Base-by-base conservation (phyloP, 2,113 vertebrate genomes). In the Monarcha castaneiventris region DNA sequence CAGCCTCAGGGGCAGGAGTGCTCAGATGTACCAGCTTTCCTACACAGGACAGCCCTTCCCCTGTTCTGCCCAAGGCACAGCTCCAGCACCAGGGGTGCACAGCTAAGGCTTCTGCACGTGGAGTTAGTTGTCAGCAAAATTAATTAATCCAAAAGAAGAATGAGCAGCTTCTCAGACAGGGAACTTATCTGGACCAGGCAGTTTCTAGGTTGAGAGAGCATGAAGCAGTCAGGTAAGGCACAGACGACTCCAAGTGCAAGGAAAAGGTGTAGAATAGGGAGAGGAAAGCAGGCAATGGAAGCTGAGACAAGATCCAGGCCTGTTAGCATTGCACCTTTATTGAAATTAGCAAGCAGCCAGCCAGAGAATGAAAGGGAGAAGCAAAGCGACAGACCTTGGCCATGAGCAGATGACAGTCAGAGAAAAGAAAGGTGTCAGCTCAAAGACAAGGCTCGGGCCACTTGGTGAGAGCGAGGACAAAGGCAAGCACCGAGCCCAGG, bases 391-490 rank as follows among this genome's bases (percentile, higher is more conserved):
- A 0, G 33, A 46, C 41, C 52, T 76, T 30, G 54, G 78, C 51
- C 4, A 2, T 1, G 2, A 85, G 49, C 22, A 0, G 3, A 23
- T 35, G n/a, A 67, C 11, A 46, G 63, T 46, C 7, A 27, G 37
- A 69, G 56, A 51, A 51, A 63, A 84, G n/a, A 68, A 91, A 86
- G 54, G 35, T 6, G 10, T 44, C 46, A 35, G 49, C 87, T 77
- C 82, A 83, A 44, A 69, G 69, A 54, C n/a, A 37, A 4, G 5
- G 29, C 75, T 90, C 1, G 3, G 35, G 66, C 54, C 26, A 25
- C 44, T n/a, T 0, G 0, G 68, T 25, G 1, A 87, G 52, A 74
- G 52, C 0, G 0, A 35, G 46, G 33, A 61, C 51, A 66, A 72
- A 52, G 68, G 56, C 21, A 52, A 43, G 48, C 49, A 35, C 67